Percentiles rank a stretch among this genome's conserved stretches.
These are phyloP conservation scores for Babylonia areolata DNA, from an alignment of 1,140 invertebrate species.

Conservation along the genomic window DNA sequence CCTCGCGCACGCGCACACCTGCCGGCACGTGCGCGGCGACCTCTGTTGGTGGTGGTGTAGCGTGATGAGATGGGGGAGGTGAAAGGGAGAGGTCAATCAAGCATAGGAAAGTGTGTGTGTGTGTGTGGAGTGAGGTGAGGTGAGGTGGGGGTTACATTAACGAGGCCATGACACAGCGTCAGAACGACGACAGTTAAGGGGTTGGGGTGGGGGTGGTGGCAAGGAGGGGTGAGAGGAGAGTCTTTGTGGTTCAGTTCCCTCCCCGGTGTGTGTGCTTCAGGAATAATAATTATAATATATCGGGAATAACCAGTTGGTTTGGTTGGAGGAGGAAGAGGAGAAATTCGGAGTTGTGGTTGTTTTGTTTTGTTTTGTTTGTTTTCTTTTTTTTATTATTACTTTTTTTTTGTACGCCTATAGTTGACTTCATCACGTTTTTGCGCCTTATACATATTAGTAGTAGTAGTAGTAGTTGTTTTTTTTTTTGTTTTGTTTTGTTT, in stretches of 20 bases:
- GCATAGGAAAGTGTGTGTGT: too few species aligned
- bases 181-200: background rate
- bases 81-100: background rate
- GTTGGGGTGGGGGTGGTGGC: background rate
- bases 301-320: too few species aligned
- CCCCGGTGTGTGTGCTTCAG: too few species aligned
- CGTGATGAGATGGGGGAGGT: background rate
- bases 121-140: too few species aligned
- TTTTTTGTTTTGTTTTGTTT: too few species aligned
- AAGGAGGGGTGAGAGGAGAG: background rate
- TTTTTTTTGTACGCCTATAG: background rate
- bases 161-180: conserved; percentile 2
- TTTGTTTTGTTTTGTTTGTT: too few species aligned
- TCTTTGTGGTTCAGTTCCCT: too few species aligned
- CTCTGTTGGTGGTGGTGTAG: background rate
- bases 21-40: conserved; percentile 9
- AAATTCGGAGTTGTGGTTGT: background rate
- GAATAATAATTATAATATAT: too few species aligned
- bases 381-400: background rate
- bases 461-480: too few species aligned
- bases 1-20: conserved; percentile 20
- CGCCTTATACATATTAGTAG: too few species aligned
- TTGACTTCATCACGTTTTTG: too few species aligned
- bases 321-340: background rate
- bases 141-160: background rate